A percentile compares a stretch with the other conserved stretches of the same genome.
Conservation (phyloP, 2,888 invertebrate genomes). For the Agonopterix arenella region DNA sequence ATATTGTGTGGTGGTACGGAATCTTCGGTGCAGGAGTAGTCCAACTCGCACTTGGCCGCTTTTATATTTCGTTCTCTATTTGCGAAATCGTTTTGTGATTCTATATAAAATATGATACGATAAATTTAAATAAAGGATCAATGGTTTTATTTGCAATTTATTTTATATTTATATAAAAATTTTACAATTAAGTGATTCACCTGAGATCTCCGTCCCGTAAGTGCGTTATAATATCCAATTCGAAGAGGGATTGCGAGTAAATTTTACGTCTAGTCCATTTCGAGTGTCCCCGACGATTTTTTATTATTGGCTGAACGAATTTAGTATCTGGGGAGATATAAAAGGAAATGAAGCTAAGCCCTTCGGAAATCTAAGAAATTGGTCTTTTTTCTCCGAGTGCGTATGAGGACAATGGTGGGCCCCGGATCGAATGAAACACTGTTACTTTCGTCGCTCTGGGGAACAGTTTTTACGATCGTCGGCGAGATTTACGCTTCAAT, state of each 20-base stretch:
- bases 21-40: too few relatives aligned
- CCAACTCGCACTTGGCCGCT: too few relatives aligned
- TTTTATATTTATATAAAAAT: too few relatives aligned
- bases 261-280: conserved; percentile 63
- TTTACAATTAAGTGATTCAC: not conserved
- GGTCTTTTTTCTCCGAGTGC: conserved; percentile 64
- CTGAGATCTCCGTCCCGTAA: conserved; percentile 21
- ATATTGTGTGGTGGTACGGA: too few relatives aligned
- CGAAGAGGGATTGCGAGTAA: conserved; percentile 50
- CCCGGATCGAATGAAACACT: conserved; percentile 60
- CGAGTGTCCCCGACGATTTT: conserved; percentile 65
- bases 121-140: too few relatives aligned
- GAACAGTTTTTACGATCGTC: conserved; percentile 67
- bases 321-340: conserved; percentile 75
- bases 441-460: conserved; percentile 53
- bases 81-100: too few relatives aligned
- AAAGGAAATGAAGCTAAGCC: conserved; percentile 76
- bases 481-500: conserved; percentile 60
- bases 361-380: conserved; percentile 75
- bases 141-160: too few relatives aligned
- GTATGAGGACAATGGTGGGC: conserved; percentile 67
- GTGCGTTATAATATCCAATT: conserved; percentile 55
- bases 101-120: too few relatives aligned
- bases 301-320: conserved; percentile 74
- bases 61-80: too few relatives aligned